A percentile compares a stretch with the other conserved stretches of the same genome.
These are phyloP conservation scores for Chirona hameri DNA, from an alignment of 2,888 invertebrate species.

Conservation along the genomic window DNA sequence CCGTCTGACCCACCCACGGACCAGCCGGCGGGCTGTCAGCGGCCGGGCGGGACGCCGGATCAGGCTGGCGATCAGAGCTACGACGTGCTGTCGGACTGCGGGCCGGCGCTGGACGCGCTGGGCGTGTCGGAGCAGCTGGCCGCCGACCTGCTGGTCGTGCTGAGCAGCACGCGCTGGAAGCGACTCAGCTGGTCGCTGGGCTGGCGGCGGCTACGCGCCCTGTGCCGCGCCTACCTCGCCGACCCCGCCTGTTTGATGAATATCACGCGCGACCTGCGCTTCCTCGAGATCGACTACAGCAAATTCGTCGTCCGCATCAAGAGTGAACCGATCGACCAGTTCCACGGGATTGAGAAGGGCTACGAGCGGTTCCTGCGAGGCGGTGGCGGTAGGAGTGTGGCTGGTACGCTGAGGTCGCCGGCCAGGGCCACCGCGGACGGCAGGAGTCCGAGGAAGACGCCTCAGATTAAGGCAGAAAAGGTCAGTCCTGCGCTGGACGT, in stretches of 20 bases:
- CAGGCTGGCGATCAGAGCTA: constrained; percentile 44
- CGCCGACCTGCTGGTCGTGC: constrained; percentile 63
- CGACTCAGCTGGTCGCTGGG: constrained; percentile 66
- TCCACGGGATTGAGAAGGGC: constrained; percentile 59
- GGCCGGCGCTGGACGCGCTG: constrained; percentile 30
- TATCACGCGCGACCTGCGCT: constrained; percentile 67
- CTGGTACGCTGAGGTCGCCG: not conserved
- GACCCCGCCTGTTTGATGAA: constrained; percentile 51
- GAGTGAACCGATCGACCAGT: constrained; percentile 54
- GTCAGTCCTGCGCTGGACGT: not conserved
- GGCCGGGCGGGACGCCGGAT: no score
- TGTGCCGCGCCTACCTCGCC: constrained; percentile 56
- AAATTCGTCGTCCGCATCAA: constrained; percentile 56
- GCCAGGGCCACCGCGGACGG: not conserved
- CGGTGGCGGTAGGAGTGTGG: not conserved
- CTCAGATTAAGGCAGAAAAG: not conserved
- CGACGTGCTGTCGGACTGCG: constrained; percentile 26
- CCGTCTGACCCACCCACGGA: no score
- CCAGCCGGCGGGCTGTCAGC: no score
- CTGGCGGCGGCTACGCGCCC: constrained; percentile 56
- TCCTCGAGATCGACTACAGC: constrained; percentile 64
- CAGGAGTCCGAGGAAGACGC: not conserved
- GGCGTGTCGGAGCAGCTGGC: constrained; percentile 40
- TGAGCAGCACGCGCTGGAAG: constrained; percentile 66
- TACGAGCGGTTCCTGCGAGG: constrained; percentile 49